Base-by-base conservation (phyloP, 2,888 invertebrate species). In the Sepioteuthis lessoniana region DNA sequence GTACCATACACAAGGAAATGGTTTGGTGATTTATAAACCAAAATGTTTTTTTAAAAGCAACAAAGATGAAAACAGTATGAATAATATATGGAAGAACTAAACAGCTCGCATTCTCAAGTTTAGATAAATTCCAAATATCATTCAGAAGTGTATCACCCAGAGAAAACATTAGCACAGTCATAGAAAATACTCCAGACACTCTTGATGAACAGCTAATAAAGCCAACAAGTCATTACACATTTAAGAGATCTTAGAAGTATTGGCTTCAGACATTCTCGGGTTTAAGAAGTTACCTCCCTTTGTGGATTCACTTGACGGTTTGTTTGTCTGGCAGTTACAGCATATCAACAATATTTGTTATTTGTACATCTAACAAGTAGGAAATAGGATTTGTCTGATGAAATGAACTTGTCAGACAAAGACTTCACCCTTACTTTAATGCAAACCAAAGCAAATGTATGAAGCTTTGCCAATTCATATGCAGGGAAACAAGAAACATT, bases 351-450 rank as follows among this genome's bases (percentile, higher is more conserved):
- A 76, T 76, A 35, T n/a, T 76, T n/a, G 76, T n/a, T 76, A 35
- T n/a, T n/a, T 76, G 76, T 76, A n/a, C 76, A 76, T 76, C 35
- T n/a, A 76, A 16, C 35, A n/a, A n/a, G 35, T 4, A 76, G 35
- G 76, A n/a, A 76, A n/a, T 76, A 76, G 76, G 76, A 76, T 76
- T 76, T 76, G 76, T 76, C 35, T 76, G 76, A 76, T 76, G n/a
- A 76, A 76, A 35, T 35, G 76, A 76, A 76, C 76, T 76, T 76
- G 76, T n/a, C n/a, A 76, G 76, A 76, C 76, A 76, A 76, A 35
- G n/a, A 2, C 76, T 76, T 76, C 76, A 76, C 76, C 35, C 16
- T 76, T 76, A 76, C 76, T 76, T 76, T 13, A 76, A 76, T 35
- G 76, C n/a, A 16, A 7, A 76, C 76, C n/a, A 76, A 10, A 76